A percentile compares a stretch with the other conserved stretches of the same genome.
Evolutionary conservation across 2,113 vertebrate genomes (phyloP).

Genomic region (Nerophis ophidion): DNA sequence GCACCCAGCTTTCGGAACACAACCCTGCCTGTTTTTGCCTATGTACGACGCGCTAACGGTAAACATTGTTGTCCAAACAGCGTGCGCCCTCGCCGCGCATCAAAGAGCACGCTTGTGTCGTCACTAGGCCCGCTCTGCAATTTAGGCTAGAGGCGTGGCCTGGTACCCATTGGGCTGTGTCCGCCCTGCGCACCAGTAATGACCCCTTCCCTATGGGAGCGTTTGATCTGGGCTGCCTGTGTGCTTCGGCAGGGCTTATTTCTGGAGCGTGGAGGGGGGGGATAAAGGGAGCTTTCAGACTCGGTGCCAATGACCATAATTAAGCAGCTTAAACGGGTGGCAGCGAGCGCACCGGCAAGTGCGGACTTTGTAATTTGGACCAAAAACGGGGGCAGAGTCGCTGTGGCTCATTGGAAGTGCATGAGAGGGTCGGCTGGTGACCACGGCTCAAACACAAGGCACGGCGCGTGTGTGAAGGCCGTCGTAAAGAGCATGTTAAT

Average conservation of each 20-base stretch:
- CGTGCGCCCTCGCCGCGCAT: constrained; percentile 50
- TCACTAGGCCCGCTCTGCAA: constrained; percentile 63
- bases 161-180: constrained; percentile 50
- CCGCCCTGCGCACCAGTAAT: constrained; percentile 55
- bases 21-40: constrained; percentile 44
- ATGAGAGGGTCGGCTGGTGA: constrained; percentile 57
- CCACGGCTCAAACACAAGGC: constrained; percentile 58
- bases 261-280: constrained; percentile 65
- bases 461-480: constrained; percentile 45
- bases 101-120: constrained; percentile 68
- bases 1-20: constrained; percentile 20
- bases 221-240: constrained; percentile 73
- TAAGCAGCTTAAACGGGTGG: constrained; percentile 73
- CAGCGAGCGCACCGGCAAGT: constrained; percentile 65
- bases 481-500: constrained; percentile 63
- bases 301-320: constrained; percentile 64
- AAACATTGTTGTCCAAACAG: constrained; percentile 58
- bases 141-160: constrained; percentile 68
- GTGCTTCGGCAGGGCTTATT: constrained; percentile 72
- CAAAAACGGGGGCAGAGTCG: constrained; percentile 44
- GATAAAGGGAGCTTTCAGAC: constrained; percentile 73
- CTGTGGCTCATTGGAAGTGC: constrained; percentile 60
- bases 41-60: constrained; percentile 50
- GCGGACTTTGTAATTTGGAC: constrained; percentile 70
- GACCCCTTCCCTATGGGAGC: constrained; percentile 56